phyloP scores from a whole-genome alignment of 2,113 vertebrate genomes.

The Callorhinus ursinus region DNA sequence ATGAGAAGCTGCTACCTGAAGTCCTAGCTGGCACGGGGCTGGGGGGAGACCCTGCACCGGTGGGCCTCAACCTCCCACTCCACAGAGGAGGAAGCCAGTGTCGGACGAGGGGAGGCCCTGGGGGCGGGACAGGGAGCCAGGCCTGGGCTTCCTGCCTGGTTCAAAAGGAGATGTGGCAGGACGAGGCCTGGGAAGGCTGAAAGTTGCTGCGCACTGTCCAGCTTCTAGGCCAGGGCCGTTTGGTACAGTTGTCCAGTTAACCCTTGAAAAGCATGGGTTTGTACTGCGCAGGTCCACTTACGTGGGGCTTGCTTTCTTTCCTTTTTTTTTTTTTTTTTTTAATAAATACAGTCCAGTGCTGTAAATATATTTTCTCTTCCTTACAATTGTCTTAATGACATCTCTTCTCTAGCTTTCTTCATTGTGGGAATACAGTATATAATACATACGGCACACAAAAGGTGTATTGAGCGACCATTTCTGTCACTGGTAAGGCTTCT shows the following conservation, averaged over 20 bases:
- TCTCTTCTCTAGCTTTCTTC: background rate
- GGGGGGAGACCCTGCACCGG: too few species aligned
- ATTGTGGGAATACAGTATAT: background rate
- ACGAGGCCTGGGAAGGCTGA: background rate
- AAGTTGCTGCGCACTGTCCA: too few species aligned
- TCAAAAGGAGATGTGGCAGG: background rate
- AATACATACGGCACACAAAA: background rate
- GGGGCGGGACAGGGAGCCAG: background rate
- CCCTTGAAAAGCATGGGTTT: background rate
- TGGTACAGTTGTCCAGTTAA: background rate
- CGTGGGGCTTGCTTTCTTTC: background rate
- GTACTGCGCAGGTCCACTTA: background rate
- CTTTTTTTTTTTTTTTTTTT: background rate
- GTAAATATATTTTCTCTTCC: background rate
- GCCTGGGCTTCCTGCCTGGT: background rate
- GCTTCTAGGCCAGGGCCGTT: background rate
- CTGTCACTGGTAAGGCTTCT: background rate
- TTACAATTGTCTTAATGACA: background rate
- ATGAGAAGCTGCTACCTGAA: rapidly evolving
- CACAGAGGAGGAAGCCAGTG: background rate
- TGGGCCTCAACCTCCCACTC: background rate
- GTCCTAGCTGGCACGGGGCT: background rate
- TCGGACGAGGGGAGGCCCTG: rapidly evolving
- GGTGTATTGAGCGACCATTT: background rate
- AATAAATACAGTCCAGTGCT: background rate